Percentiles rank a stretch among this genome's conserved stretches.
Conservation (phyloP, 2,113 vertebrate species). For the Melanocharis versteri region DNA sequence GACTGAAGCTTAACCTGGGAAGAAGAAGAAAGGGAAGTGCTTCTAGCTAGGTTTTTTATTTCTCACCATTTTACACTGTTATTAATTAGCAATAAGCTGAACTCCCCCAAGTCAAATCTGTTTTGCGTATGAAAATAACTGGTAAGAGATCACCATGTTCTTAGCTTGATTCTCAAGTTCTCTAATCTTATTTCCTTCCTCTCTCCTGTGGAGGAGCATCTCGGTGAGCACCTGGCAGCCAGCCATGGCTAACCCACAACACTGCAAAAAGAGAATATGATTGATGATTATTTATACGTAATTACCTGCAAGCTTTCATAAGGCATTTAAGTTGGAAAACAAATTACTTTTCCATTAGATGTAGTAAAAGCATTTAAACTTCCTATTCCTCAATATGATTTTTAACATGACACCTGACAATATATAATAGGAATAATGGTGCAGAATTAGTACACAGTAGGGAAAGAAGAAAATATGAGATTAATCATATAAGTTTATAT, state of each 20-base stretch:
- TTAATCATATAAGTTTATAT: background rate
- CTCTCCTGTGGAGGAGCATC: background rate
- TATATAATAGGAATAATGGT: background rate
- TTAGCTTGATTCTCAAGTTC: background rate
- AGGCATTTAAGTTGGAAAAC: background rate
- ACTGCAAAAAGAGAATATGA: background rate
- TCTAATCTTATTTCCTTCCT: background rate
- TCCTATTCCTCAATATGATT: background rate
- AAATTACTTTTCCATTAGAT: background rate
- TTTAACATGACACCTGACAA: background rate
- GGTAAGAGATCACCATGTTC: background rate
- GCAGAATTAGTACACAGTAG: background rate
- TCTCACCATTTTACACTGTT: background rate
- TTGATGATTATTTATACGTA: background rate
- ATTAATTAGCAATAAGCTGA: background rate
- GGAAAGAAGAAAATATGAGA: background rate
- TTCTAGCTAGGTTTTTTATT: background rate
- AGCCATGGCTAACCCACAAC: background rate
- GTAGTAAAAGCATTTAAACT: background rate
- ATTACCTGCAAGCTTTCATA: background rate
- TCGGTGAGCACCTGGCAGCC: background rate
- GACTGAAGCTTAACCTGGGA: background rate
- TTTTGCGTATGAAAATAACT: background rate
- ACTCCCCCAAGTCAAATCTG: background rate
- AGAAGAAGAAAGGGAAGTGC: fast-evolving